These are phyloP conservation scores for Smutsia gigantea DNA, from an alignment of 2,797 vertebrate genomes.

Conservation along the genomic window DNA sequence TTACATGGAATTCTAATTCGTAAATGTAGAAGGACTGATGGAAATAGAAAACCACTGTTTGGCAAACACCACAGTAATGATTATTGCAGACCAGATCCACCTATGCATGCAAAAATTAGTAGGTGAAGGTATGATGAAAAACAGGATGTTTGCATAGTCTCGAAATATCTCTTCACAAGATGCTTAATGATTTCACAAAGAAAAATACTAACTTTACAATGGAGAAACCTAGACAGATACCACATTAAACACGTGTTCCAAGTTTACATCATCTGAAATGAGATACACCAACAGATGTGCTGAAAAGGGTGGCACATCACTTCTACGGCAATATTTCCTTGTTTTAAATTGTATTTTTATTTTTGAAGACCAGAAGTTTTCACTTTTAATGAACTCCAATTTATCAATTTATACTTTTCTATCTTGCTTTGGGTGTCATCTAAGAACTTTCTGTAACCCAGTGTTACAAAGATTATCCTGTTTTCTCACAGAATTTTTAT, in stretches of 20 bases:
- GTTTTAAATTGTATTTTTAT: constrained; percentile 12
- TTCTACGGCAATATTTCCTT: background rate
- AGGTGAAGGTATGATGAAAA: background rate
- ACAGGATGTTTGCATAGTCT: background rate
- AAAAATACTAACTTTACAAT: background rate
- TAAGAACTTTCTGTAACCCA: background rate
- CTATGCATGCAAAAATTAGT: background rate
- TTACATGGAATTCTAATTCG: background rate
- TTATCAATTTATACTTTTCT: background rate
- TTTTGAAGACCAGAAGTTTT: background rate
- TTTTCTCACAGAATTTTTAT: background rate
- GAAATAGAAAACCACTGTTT: background rate
- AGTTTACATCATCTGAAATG: background rate
- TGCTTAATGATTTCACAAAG: constrained; percentile 14
- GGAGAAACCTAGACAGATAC: background rate
- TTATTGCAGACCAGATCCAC: background rate
- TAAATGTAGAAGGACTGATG: background rate
- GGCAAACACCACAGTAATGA: background rate
- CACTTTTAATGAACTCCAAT: background rate
- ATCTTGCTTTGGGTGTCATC: background rate
- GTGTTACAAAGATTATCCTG: background rate
- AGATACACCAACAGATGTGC: background rate
- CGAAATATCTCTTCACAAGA: background rate
- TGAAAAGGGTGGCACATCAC: background rate
- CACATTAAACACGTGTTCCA: background rate